These are phyloP conservation scores for Leucophenga varia DNA, from an alignment of 1,140 invertebrate genomes.

Conservation along the genomic window DNA sequence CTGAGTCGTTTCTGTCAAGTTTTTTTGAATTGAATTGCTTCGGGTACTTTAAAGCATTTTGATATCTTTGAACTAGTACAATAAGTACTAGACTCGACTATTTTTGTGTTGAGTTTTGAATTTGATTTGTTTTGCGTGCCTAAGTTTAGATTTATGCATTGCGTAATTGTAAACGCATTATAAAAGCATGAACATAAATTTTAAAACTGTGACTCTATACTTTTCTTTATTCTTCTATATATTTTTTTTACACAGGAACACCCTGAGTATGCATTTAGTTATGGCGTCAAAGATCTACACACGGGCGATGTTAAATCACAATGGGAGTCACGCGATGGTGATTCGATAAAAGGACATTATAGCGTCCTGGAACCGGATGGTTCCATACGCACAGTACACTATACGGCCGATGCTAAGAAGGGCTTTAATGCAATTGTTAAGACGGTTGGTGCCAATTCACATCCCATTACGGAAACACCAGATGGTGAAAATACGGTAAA, in stretches of 20 bases:
- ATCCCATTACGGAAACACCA: slow-evolving; percentile 56
- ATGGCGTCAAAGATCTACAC: slow-evolving; percentile 68
- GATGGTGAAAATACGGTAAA: slow-evolving; percentile 30
- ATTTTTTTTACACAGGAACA: slow-evolving; percentile 62
- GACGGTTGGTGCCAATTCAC: slow-evolving; percentile 60
- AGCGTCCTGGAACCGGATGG: slow-evolving; percentile 69
- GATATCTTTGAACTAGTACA: too few species aligned
- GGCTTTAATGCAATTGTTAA: slow-evolving; percentile 69
- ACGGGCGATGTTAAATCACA: slow-evolving; percentile 69
- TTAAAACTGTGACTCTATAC: too few species aligned
- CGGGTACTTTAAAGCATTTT: too few species aligned
- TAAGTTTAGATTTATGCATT: too few species aligned
- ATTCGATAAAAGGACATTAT: slow-evolving; percentile 66
- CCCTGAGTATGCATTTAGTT: slow-evolving; percentile 69
- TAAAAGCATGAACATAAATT: neutral
- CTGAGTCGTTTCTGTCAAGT: too few species aligned
- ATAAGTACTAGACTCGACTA: too few species aligned
- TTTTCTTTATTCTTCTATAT: slow-evolving; percentile 6
- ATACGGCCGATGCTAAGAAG: slow-evolving; percentile 63
- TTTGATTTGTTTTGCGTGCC: slow-evolving; percentile 23
- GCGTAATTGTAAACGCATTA: too few species aligned
- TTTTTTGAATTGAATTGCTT: too few species aligned
- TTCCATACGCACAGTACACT: slow-evolving; percentile 63
- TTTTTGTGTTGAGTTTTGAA: slow-evolving; percentile 30
- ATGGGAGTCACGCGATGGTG: slow-evolving; percentile 63